Percentiles rank a stretch among this genome's conserved stretches.
These are phyloP conservation scores for Pogona vitticeps DNA, from an alignment of 2,113 vertebrate genomes.

Conservation along the genomic window DNA sequence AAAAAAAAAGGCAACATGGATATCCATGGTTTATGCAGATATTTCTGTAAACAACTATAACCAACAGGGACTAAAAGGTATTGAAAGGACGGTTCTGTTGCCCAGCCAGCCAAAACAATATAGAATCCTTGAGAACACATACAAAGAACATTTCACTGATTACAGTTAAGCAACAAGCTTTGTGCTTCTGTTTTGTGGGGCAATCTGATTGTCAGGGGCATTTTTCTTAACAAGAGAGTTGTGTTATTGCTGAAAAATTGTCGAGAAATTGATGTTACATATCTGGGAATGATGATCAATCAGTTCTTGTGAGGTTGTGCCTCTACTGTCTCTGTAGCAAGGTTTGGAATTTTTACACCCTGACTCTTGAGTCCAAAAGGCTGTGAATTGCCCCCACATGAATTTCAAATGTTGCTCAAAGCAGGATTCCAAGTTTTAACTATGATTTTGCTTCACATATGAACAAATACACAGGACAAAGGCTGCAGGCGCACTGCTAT, in stretches of 20 bases:
- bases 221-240: slow-evolving; percentile 24
- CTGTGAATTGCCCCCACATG: too few relatives aligned
- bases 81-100: slow-evolving; percentile 8
- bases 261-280: too few relatives aligned
- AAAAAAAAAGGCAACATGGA: slow-evolving; percentile 13
- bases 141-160: slow-evolving; percentile 38
- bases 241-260: not conserved
- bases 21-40: not conserved
- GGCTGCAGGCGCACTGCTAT: not conserved
- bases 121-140: slow-evolving; percentile 18
- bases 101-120: slow-evolving; percentile 46
- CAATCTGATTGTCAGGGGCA: slow-evolving; percentile 32
- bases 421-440: not conserved
- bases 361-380: too few relatives aligned
- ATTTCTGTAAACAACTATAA: not conserved
- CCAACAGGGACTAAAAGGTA: slow-evolving; percentile 20
- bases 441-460: slow-evolving; percentile 6
- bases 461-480: not conserved
- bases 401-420: slow-evolving; percentile 10
- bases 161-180: slow-evolving; percentile 50
- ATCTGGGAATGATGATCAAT: too few relatives aligned
- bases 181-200: slow-evolving; percentile 36
- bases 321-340: too few relatives aligned
- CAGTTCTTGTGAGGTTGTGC: too few relatives aligned
- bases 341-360: too few relatives aligned